Evolutionary conservation across 1,140 invertebrate species (phyloP), one percentile per base, ranked within the genome.

Genomic region (Hyposmocoma kahamanoa): DNA sequence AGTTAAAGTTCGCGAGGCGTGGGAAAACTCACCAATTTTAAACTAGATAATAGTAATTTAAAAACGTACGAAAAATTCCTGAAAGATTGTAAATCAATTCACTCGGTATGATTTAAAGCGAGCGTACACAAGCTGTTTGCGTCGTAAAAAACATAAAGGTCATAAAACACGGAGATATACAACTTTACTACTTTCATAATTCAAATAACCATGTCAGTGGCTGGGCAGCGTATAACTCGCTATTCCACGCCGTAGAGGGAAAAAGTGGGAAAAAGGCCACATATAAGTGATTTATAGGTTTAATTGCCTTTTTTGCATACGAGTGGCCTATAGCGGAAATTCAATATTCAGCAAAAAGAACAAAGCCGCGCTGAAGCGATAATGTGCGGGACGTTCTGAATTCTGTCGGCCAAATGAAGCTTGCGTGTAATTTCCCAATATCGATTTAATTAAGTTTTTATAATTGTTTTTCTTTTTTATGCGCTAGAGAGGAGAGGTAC

Each of bases 151-250:
- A 72, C 65, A 65, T 50, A 60, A 67, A 56, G 61, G 58, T 60
- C 66, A 62, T 77, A 74, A 81, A 75, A 58, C 66, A 67, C 66
- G 61, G 67, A 72, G 72, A 79, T 77, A 73, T 79, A 79, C 60
- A 53, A 53, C 62, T 66, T 68, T 69, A 79, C 65, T 65, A 68
- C 68, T 74, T 76, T 74, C 74, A 82, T 82, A 77, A 67, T 68
- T 77, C 78, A 82, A 69, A 74, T 53, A 64, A 59, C 62, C 52
- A 50, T 61, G 70, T 70, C 70, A 71, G 63, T 63, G 60, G 50
- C 47, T 45, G 58, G 51, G 60, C 57, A 48, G 45, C 30, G 59
- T 47, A 39, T 44, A 36, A 36, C n/a, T n/a, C n/a, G n/a, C n/a
- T n/a, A n/a, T n/a, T n/a, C n/a, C n/a, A 36, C 32, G 11, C 32